Evolutionary conservation across 1,140 invertebrate species (phyloP).

Genomic region (Drosophila nasuta): DNA sequence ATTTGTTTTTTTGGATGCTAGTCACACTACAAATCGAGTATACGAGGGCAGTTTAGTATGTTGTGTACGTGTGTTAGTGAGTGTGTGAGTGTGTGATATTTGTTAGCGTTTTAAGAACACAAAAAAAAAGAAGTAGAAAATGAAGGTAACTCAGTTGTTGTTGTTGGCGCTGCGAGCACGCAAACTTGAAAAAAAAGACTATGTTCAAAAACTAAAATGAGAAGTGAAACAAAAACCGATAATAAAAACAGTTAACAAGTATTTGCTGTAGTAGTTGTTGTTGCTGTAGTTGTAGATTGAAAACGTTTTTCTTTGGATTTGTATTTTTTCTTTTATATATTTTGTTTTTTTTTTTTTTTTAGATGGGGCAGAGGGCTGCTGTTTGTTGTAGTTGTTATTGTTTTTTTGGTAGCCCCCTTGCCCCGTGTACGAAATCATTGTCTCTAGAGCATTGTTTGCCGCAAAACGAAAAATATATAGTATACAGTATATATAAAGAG

Average conservation of each 20-base stretch:
- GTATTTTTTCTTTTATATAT: background rate
- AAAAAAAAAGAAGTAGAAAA: background rate
- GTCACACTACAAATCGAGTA: slow-evolving; percentile 33
- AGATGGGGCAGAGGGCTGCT: background rate
- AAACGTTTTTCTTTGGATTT: slow-evolving; percentile 7
- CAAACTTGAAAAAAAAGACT: background rate
- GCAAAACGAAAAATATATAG: slow-evolving; percentile 65
- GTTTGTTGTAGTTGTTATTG: slow-evolving; percentile 7
- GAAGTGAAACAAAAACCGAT: background rate
- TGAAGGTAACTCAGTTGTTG: background rate
- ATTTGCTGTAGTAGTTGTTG: slow-evolving; percentile 6
- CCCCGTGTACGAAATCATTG: slow-evolving; percentile 73
- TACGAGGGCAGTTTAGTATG: slow-evolving; percentile 8
- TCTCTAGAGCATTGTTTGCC: slow-evolving; percentile 81
- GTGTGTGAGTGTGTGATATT: background rate
- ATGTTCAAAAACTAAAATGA: slow-evolving; percentile 1
- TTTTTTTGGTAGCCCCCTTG: slow-evolving; percentile 3
- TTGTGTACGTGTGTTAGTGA: slow-evolving; percentile 19
- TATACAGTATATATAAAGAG: slow-evolving; percentile 14
- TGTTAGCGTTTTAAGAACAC: slow-evolving; percentile 1
- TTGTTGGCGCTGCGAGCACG: background rate
- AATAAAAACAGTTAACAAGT: slow-evolving; percentile 23
- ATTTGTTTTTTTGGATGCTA: slow-evolving; percentile 21
- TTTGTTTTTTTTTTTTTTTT: background rate
- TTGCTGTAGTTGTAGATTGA: slow-evolving; percentile 7